Percentiles rank a stretch among this genome's conserved stretches.
Evolutionary conservation across 2,888 invertebrate species (phyloP).

Genomic region (Ectemnius cavifrons): DNA sequence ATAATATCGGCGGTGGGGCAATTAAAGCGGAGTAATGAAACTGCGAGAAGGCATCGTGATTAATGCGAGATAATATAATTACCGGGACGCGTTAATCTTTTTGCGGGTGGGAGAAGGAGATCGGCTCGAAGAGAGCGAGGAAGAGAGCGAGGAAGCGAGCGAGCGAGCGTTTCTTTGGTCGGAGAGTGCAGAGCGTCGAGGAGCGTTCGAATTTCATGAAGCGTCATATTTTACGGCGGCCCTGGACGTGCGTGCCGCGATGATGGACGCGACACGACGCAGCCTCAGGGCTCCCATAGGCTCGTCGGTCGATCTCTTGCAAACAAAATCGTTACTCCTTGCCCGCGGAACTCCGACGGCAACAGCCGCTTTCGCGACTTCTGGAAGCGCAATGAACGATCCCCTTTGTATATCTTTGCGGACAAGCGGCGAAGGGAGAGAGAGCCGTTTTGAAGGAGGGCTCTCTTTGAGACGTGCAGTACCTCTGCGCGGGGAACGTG

Average conservation of each 20-base stretch:
- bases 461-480: constrained; percentile 57
- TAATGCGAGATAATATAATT: constrained; percentile 10
- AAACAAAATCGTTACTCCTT: constrained; percentile 25
- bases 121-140: too few relatives aligned
- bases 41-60: constrained; percentile 4
- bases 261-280: neutral
- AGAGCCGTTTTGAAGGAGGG: constrained; percentile 32
- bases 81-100: constrained; percentile 8
- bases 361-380: constrained; percentile 51
- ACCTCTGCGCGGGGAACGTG: too few relatives aligned
- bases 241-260: constrained; percentile 2
- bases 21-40: neutral
- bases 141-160: neutral
- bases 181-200: neutral
- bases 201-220: constrained; percentile 7
- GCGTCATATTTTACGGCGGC: constrained; percentile 5
- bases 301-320: constrained; percentile 25
- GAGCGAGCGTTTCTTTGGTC: neutral
- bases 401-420: constrained; percentile 53
- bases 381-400: constrained; percentile 63
- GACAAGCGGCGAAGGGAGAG: constrained; percentile 16
- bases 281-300: constrained; percentile 14
- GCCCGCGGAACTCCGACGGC: too few relatives aligned
- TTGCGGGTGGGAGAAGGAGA: constrained; percentile 1
- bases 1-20: constrained; percentile 3